phyloP scores from a whole-genome alignment of 1,140 invertebrate genomes.

The Bombus confusus region DNA sequence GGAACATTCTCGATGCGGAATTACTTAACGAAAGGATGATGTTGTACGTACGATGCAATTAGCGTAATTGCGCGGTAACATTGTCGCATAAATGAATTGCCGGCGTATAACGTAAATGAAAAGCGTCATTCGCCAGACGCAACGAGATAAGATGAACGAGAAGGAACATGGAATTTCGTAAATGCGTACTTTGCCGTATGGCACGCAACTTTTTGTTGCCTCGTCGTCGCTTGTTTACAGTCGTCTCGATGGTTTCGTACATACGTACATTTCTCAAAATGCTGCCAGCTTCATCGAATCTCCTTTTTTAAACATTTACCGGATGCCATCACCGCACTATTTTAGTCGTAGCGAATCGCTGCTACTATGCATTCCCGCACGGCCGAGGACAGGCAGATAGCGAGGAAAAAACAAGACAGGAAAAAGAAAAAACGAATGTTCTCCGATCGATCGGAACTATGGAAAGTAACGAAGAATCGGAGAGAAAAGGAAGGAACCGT shows the following conservation, averaged over 20 bases:
- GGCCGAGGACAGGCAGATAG: slow-evolving; percentile 21
- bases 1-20: not conserved
- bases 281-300: not conserved
- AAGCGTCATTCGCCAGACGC: not conserved
- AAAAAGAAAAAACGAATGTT: not conserved
- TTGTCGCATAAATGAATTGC: not conserved
- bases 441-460: too few relatives aligned
- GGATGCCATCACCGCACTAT: slow-evolving; percentile 67
- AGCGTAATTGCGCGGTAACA: not conserved
- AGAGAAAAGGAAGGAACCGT: not conserved
- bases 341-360: slow-evolving; percentile 52
- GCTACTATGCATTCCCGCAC: slow-evolving; percentile 46
- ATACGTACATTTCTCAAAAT: not conserved
- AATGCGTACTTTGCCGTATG: not conserved
- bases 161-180: not conserved
- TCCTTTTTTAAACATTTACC: slow-evolving; percentile 61
- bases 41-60: not conserved
- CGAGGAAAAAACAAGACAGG: not conserved
- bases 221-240: not conserved
- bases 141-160: not conserved
- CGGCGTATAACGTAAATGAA: not conserved
- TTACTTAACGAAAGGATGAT: not conserved
- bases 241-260: not conserved
- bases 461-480: not conserved
- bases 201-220: not conserved